Base-by-base conservation (phyloP, 1,140 invertebrate species). In the Cotesia typhae region DNA sequence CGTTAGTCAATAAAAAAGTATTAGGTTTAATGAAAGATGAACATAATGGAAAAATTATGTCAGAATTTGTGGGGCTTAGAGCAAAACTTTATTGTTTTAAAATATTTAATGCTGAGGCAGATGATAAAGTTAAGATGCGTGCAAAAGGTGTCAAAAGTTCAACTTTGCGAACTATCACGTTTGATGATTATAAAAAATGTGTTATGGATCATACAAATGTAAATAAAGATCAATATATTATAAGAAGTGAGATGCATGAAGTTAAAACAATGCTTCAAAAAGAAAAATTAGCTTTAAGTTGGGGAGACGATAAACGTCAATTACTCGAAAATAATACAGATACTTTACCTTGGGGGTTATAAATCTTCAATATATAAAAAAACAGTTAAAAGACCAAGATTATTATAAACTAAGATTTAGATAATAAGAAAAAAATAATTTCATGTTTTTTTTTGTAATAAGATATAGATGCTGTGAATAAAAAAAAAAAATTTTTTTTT, bases 11-110 rank as follows among this genome's bases (percentile, higher is more conserved):
- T 72, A 71, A 75, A 52, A 75, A 76, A 71, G 64, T 75, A 0
- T 1, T 71, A 9, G 68, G 71, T 9, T 14, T 73, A 6, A 75
- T 75, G 65, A 76, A 72, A 17, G 71, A 76, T 65, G 72, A 76
- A 67, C 61, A 69, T 55, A 63, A 60, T 6, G 72, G 74, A 4
- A 74, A 70, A 57, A 74, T 74, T 12, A 72, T 76, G 52, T 71
- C 68, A 1, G 36, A 73, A 1, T 76, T 76, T 72, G 7, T 76
- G 17, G 75, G 73, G 6, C 9, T 76, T 4, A 59, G 67, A 52
- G 67, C 70, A 3, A 76, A 76, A 76, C 72, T 74, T 61, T 76
- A 73, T 71, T 47, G 59, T 4, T 71, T 17, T 37, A 3, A 38
- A 37, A 37, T n/a, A 36, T 4, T 2, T n/a, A 20, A 65, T 20